These are phyloP conservation scores for Heliconius hermathena DNA, from an alignment of 1,140 invertebrate species.

Conservation along the genomic window DNA sequence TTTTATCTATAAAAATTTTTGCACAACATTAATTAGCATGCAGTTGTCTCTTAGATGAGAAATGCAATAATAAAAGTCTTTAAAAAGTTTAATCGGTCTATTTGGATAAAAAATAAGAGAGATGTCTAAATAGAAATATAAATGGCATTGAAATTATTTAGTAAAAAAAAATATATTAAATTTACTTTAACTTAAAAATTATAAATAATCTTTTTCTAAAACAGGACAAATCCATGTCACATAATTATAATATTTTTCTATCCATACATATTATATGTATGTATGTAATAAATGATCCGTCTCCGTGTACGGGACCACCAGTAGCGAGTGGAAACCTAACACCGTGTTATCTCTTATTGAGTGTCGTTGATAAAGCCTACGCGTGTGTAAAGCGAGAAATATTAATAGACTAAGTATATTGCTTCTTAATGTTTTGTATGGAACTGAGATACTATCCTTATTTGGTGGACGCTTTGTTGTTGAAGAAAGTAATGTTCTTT, in stretches of 20 bases:
- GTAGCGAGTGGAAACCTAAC: conserved; percentile 36
- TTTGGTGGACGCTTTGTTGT: not conserved
- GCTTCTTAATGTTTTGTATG: conserved; percentile 25
- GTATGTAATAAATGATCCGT: conserved; percentile 20
- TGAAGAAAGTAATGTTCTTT: not conserved
- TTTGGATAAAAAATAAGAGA: too few relatives aligned
- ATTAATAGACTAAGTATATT: conserved; percentile 18
- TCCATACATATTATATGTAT: not conserved
- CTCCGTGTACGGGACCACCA: conserved; percentile 27
- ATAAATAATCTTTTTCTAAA: not conserved
- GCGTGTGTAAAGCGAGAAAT: conserved; percentile 31
- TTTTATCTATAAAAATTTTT: too few relatives aligned
- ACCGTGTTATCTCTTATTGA: conserved; percentile 34
- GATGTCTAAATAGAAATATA: too few relatives aligned
- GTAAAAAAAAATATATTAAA: too few relatives aligned
- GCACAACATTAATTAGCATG: too few relatives aligned
- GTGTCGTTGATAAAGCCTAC: conserved; percentile 38
- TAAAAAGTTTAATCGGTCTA: too few relatives aligned
- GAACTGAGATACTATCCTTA: conserved; percentile 10
- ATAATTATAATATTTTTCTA: not conserved
- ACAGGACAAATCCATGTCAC: not conserved
- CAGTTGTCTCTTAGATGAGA: too few relatives aligned
- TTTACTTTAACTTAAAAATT: not conserved
- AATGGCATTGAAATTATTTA: too few relatives aligned
- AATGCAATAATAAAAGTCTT: too few relatives aligned